A percentile compares a stretch with the other conserved stretches of the same genome.
Conservation (phyloP, 2,888 invertebrate species). For the Macrophya annulata region DNA sequence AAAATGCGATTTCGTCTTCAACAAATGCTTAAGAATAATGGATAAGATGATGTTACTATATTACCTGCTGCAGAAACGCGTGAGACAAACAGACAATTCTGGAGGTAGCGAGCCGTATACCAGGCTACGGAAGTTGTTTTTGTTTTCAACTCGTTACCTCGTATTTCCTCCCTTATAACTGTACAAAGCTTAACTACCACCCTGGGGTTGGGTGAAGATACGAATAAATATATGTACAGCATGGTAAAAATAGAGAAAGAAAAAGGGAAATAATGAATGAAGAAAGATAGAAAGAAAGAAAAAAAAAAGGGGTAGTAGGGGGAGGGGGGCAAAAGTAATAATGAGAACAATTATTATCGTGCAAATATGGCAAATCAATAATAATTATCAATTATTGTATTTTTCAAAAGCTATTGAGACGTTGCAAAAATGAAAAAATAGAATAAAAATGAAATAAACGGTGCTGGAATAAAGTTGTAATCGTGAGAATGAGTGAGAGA, state of each 20-base stretch:
- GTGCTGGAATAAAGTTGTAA: no score
- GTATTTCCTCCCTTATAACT: slow-evolving; percentile 22
- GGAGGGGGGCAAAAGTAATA: background rate
- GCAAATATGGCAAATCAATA: no score
- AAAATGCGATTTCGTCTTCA: background rate
- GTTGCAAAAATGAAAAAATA: no score
- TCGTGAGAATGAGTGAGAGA: no score
- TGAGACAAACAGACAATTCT: slow-evolving; percentile 13
- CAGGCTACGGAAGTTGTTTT: slow-evolving; percentile 48
- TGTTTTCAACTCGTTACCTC: slow-evolving; percentile 56
- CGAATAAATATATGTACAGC: background rate
- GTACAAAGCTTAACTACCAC: background rate
- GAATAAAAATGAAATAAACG: no score
- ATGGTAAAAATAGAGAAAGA: no score
- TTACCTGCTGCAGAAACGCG: background rate
- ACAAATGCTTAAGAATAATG: background rate
- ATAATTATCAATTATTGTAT: no score
- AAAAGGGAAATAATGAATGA: background rate
- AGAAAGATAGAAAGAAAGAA: background rate
- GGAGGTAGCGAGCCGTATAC: background rate
- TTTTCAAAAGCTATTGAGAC: no score
- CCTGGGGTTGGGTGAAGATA: background rate
- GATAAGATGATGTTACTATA: background rate
- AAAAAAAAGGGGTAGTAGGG: background rate
- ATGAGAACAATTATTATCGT: background rate